phyloP scores from a whole-genome alignment of 2,113 vertebrate species.

The Gobius niger region DNA sequence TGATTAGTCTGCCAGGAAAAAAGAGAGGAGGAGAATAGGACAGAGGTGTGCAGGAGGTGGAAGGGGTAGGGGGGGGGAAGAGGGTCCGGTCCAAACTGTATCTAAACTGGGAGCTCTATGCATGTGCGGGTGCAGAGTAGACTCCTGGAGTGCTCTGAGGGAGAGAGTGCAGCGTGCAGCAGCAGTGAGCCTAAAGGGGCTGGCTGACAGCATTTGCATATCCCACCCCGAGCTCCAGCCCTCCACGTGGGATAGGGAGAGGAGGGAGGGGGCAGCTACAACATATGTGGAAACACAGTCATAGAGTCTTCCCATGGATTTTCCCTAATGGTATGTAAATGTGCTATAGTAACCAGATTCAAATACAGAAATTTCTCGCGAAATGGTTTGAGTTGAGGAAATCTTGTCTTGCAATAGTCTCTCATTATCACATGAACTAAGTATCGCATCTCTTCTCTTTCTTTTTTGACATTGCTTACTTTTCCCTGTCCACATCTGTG shows the following conservation, averaged over 20 bases:
- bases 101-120: constrained; percentile 47
- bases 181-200: constrained; percentile 72
- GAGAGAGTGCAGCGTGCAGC: constrained; percentile 58
- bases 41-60: constrained; percentile 62
- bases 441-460: too few relatives aligned
- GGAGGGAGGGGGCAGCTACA: constrained; percentile 13
- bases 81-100: constrained; percentile 39
- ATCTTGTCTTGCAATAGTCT: too few relatives aligned
- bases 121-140: constrained; percentile 36
- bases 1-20: constrained; percentile 50
- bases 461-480: background rate
- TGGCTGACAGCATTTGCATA: constrained; percentile 75
- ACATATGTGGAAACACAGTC: background rate
- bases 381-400: too few relatives aligned
- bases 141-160: constrained; percentile 51
- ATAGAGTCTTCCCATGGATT: background rate
- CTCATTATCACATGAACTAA: too few relatives aligned
- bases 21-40: constrained; percentile 51
- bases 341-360: too few relatives aligned
- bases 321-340: too few relatives aligned
- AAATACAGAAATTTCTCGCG: too few relatives aligned
- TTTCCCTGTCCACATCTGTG: background rate
- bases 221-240: constrained; percentile 67
- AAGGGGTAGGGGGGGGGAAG: constrained; percentile 37
- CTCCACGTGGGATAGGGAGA: background rate